Base-by-base conservation (phyloP, 1,140 invertebrate species). In the Vanessa tameamea region DNA sequence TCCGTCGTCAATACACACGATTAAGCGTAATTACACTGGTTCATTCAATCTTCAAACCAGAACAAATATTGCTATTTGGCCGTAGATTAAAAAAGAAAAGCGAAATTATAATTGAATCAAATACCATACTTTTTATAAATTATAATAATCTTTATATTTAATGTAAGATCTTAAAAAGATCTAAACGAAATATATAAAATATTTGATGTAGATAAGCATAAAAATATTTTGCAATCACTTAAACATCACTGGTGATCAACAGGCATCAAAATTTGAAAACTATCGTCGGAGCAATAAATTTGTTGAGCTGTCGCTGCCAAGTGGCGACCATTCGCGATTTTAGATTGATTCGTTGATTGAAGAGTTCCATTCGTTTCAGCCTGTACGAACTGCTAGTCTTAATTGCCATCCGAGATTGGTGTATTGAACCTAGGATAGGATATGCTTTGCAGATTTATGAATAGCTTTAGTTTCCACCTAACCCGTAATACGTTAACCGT, bases 321-420 rank as follows among this genome's bases (percentile, higher is more conserved):
- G 88, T 89, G 90, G 83, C 82, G 88, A 78, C 82, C 84, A 80
- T 87, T 86, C 85, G 84, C 88, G 85, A 90, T 90, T 87, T 86
- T 86, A 87, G 89, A 91, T 92, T 92, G 90, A 91, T 92, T 92
- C 87, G 88, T 89, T 92, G 89, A 91, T 91, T 91, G 88, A 90
- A 90, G 88, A 91, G 88, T 85, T 73, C 84, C 86, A 91, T 92
- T 91, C 87, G 89, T 91, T 90, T 85, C 82, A 84, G 84, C 83
- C 79, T 83, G 82, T 77, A 84, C 80, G 65, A 77, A 78, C 79
- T 78, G 81, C 78, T 81, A 90, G 87, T 89, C 89, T 90, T 87
- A 90, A 89, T 91, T 92, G 88, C 87, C 76, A 78, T 80, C 81
- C 83, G 83, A 88, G 85, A 86, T 88, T 85, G 87, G 50, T 67